Evolutionary conservation across 2,888 invertebrate species (phyloP).

Genomic region (Athrips mouffetella): DNA sequence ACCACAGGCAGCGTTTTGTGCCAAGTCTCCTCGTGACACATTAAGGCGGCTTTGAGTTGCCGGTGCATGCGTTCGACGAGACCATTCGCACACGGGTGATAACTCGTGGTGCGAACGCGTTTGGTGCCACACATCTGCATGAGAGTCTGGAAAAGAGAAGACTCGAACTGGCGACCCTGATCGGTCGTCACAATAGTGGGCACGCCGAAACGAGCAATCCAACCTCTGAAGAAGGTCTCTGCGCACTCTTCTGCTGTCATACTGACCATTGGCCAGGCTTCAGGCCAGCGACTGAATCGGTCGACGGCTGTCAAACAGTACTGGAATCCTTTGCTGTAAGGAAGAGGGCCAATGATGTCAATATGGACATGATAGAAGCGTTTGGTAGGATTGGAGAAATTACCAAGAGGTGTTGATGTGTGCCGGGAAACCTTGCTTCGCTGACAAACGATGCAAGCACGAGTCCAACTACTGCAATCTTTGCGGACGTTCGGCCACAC

Average conservation of each 20-base stretch:
- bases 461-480: neutral
- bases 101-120: slow-evolving; percentile 25
- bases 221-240: slow-evolving; percentile 36
- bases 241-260: slow-evolving; percentile 45
- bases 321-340: neutral
- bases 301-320: slow-evolving; percentile 29
- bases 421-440: neutral
- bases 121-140: slow-evolving; percentile 10
- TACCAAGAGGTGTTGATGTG: neutral
- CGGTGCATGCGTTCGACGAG: slow-evolving; percentile 25
- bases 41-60: slow-evolving; percentile 33
- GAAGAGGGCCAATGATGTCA: neutral
- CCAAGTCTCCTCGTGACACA: slow-evolving; percentile 26
- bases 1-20: slow-evolving; percentile 21
- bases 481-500: neutral
- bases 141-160: slow-evolving; percentile 23
- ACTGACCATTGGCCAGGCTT: slow-evolving; percentile 39
- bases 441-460: neutral
- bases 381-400: neutral
- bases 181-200: slow-evolving; percentile 34
- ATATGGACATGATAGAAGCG: slow-evolving; percentile 3
- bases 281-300: slow-evolving; percentile 10
- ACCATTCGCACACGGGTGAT: slow-evolving; percentile 29
- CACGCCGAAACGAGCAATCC: slow-evolving; percentile 53
- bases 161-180: slow-evolving; percentile 36